These are phyloP conservation scores for Lota lota DNA, from an alignment of 2,113 vertebrate species.

Conservation along the genomic window DNA sequence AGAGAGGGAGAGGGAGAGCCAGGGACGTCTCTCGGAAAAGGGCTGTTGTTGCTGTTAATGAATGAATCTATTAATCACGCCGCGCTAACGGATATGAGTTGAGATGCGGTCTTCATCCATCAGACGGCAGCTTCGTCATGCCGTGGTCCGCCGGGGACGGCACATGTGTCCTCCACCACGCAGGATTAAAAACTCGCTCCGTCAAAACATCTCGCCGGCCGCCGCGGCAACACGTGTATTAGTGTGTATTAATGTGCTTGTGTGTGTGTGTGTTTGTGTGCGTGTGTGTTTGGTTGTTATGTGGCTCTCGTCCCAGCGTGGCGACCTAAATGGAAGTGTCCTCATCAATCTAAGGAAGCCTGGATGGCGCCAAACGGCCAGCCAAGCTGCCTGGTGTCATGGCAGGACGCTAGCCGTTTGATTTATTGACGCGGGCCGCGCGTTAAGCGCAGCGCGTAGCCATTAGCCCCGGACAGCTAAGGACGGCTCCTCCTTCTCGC, in stretches of 20 bases:
- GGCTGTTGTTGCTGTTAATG: too few species aligned
- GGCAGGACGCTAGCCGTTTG: conserved; percentile 57
- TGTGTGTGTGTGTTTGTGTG: conserved; percentile 26
- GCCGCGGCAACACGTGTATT: too few species aligned
- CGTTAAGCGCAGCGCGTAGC: conserved; percentile 64
- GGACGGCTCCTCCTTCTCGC: conserved; percentile 55
- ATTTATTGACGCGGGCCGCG: conserved; percentile 66
- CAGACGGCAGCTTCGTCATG: too few species aligned
- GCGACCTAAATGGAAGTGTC: conserved; percentile 65
- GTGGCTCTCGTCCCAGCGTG: conserved; percentile 33
- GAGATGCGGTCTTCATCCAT: too few species aligned
- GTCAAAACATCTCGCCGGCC: too few species aligned
- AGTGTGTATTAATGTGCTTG: conserved; percentile 11
- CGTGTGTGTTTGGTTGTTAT: conserved; percentile 32
- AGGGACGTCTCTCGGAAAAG: too few species aligned
- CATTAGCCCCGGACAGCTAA: conserved; percentile 69
- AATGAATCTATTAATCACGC: too few species aligned
- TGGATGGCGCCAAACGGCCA: conserved; percentile 52
- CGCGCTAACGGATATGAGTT: too few species aligned
- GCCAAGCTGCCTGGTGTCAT: conserved; percentile 70
- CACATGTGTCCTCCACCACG: not conserved
- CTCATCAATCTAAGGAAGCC: conserved; percentile 70
- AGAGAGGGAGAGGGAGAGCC: too few species aligned
- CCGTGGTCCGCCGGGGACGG: not conserved
- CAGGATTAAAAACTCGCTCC: not conserved